Evolutionary conservation across 2,888 invertebrate species (phyloP), one percentile per base, ranked within the genome.

Genomic region (Hirtodrosophila histrioides): DNA sequence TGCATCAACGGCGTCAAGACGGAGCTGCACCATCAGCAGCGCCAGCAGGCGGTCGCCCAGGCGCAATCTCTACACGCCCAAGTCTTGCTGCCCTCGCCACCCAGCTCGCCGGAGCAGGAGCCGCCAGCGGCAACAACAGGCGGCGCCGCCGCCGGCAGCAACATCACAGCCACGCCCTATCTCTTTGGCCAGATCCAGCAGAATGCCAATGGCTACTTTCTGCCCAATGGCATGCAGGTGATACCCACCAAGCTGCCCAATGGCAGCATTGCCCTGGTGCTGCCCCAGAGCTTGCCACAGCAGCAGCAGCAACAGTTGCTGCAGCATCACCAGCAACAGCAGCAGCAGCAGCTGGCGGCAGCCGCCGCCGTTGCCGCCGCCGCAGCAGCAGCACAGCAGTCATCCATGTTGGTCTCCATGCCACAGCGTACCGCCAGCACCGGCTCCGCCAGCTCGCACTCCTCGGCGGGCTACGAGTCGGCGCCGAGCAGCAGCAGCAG

Each of bases 181-280:
- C 74, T 84, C 8, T 78, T 86, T 50, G 82, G 89, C 31, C 91
- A 91, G 75, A 89, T 91, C 11, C 91, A 91, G 58, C 89, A 90
- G 67, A 91, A 89, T 10, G 92, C 92, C 35, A 93, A 93, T 73
- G 94, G 94, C 0, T 94, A 94, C 69, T 94, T 94, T 82, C 91
- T 94, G 76, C 93, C 94, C 84, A 95, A 95, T 79, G 95, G 95
- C 24, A 94, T 96, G 3, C 96, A 96, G 69, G 92, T 97, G 51
- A 95, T 97, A 10, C 96, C 96, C 23, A 97, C 96, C 9, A 93
- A 96, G 73, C 90, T 97, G 12, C 94, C 96, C 24, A 97, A 96
- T 88, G 97, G 97, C 0, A 96, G 96, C 90, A 95, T 97, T 71
- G 96, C 97, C 0, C 92, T 97, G 12, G 95, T 97, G 0, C 89